Base-by-base conservation (phyloP, 2,797 vertebrate species). In the Varecia variegata region DNA sequence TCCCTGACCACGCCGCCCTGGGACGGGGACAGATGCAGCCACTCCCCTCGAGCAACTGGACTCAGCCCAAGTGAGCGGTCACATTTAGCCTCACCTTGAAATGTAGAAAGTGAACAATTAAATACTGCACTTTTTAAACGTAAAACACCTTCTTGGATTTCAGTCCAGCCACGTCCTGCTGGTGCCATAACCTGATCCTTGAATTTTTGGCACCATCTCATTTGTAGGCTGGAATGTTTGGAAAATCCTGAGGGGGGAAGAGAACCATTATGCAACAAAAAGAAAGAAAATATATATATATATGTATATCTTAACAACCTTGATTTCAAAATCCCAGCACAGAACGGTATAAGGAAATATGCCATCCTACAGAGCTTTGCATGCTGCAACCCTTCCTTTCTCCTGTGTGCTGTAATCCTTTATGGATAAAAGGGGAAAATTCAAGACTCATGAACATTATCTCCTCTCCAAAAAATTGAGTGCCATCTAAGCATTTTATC, bases 61-160 rank as follows among this genome's bases (percentile, higher is more conserved):
- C 43, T 43, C 54, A 58, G 38, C 84, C 54, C 60, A 92, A 56
- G 47, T 47, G 83, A 35, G 43, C 18, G 4, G 38, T 81, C 40
- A 8, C 68, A 4, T 74, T 74, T 43, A 38, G 30, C 68, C 35
- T 94, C 43, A 54, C 56, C 93, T 95, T 92, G 87, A 96, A 95
- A 93, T 38, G 27, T 47, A 96, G 87, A 93, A 81, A 92, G 67
- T 50, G 76, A 88, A 65, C 77, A 87, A 88, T 96, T 96, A 84
- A 88, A 56, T 52, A 60, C 45, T 58, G 54, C 93, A 32, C 50
- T 54, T 86, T 68, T 88, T 77, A n/a, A 65, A 18, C 52, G 65
- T 56, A 77, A 93, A 95, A 92, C 56, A 87, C 47, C 45, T 93
- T 87, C 93, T 97, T 85, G 43, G 89, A 82, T 96, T 97, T 97